Evolutionary conservation across 2,113 vertebrate species (phyloP).

Genomic region (Bambusicola thoracicus): DNA sequence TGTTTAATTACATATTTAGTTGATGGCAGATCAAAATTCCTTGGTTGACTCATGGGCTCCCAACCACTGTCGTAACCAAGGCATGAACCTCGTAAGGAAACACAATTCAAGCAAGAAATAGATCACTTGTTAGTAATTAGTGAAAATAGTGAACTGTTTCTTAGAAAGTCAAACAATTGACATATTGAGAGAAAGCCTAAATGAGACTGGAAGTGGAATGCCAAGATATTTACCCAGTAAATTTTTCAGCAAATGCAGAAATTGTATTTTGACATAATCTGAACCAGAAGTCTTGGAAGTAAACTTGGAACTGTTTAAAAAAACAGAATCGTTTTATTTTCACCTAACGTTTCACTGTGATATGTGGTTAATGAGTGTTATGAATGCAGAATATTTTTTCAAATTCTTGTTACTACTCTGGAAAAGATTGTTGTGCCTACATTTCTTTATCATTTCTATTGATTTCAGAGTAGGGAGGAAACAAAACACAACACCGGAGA

Average conservation of each 20-base stretch:
- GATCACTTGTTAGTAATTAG: background rate
- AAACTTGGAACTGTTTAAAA: background rate
- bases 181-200: background rate
- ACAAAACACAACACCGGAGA: background rate
- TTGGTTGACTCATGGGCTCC: slow-evolving; percentile 4
- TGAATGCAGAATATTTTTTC: background rate
- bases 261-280: background rate
- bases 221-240: background rate
- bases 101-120: background rate
- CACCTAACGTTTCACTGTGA: background rate
- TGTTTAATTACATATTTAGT: no score
- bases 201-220: background rate
- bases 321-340: background rate
- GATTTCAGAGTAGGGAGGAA: background rate
- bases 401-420: background rate
- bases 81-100: background rate
- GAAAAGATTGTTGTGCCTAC: background rate
- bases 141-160: background rate
- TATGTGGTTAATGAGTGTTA: background rate
- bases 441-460: background rate
- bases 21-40: background rate
- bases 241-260: background rate
- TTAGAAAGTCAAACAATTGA: background rate
- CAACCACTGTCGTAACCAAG: slow-evolving; percentile 24
- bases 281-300: background rate